Percentiles rank a stretch among this genome's conserved stretches.
Conservation (phyloP, 2,797 vertebrate genomes). For the Lates japonicus region DNA sequence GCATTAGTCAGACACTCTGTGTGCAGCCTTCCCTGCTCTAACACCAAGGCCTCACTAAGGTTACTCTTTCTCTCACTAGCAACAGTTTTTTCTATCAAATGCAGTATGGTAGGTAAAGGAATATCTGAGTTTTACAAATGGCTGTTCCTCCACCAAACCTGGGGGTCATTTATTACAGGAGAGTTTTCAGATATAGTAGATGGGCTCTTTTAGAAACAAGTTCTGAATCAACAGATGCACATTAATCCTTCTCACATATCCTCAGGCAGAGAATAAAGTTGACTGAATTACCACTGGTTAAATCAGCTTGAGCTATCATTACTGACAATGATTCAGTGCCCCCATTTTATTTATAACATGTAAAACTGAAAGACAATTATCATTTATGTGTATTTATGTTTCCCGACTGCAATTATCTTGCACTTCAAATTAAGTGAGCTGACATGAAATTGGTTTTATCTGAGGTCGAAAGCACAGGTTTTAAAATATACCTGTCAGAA, state of each 20-base stretch:
- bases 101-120: not conserved
- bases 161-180: not conserved
- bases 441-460: constrained; percentile 13
- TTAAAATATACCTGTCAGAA: constrained; percentile 11
- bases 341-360: not conserved
- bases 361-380: constrained; percentile 2
- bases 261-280: not conserved
- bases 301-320: not conserved
- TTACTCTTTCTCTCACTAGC: not conserved
- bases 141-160: not conserved
- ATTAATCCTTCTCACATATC: not conserved
- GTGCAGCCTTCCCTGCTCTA: not conserved
- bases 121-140: not conserved
- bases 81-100: not conserved
- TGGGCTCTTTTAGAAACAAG: not conserved
- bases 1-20: not conserved
- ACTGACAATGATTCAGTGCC: not conserved
- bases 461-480: not conserved
- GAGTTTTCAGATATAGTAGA: not conserved
- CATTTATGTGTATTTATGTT: constrained; percentile 15
- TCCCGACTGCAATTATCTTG: not conserved
- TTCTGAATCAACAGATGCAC: not conserved
- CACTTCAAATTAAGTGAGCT: constrained; percentile 4
- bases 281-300: not conserved
- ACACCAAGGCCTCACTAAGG: not conserved